phyloP scores from a whole-genome alignment of 2,888 invertebrate genomes.

The Nymphalis polychloros region DNA sequence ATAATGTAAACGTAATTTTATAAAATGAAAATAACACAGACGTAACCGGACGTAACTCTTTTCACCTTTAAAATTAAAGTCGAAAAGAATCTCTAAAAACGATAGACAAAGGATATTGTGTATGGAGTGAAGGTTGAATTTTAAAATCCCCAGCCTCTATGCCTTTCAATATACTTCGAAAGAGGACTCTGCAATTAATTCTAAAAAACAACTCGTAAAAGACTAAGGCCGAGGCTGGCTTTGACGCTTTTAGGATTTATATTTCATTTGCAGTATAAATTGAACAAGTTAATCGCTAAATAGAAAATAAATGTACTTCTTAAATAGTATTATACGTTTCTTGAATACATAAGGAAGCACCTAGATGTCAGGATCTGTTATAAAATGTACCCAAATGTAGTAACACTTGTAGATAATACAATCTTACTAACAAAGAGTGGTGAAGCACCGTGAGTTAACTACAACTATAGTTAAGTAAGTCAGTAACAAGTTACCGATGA shows the following conservation, averaged over 20 bases:
- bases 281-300: not conserved
- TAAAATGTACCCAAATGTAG: too few species aligned
- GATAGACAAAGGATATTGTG: slow-evolving; percentile 23
- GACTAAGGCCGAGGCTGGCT: not conserved
- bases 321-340: too few species aligned
- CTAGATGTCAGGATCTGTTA: too few species aligned
- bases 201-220: slow-evolving; percentile 12
- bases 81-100: slow-evolving; percentile 1
- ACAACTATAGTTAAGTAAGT: not conserved
- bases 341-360: too few species aligned
- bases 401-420: too few species aligned
- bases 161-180: slow-evolving; percentile 4
- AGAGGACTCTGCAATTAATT: slow-evolving; percentile 18
- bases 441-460: too few species aligned
- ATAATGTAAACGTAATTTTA: not conserved
- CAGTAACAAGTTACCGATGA: not conserved
- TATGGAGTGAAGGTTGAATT: slow-evolving; percentile 14
- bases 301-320: not conserved
- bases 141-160: slow-evolving; percentile 8
- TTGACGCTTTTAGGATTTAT: slow-evolving; percentile 5
- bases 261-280: not conserved
- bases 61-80: not conserved
- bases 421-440: too few species aligned
- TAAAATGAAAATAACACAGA: not conserved
- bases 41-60: not conserved